These are phyloP conservation scores for Cantharis nigra DNA, from an alignment of 2,888 invertebrate species.

Conservation along the genomic window DNA sequence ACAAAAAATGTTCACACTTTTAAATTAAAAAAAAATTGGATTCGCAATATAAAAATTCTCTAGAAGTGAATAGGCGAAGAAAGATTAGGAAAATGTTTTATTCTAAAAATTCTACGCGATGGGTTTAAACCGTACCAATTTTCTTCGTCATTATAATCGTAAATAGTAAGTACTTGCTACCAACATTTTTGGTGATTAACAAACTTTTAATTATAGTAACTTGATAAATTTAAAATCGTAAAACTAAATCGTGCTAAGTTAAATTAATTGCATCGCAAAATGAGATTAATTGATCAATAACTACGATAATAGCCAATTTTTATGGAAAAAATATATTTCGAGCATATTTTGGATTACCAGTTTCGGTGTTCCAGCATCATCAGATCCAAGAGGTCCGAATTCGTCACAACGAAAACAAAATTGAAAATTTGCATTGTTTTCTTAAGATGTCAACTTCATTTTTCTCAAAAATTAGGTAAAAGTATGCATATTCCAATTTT, in stretches of 20 bases:
- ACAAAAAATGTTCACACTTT: not conserved
- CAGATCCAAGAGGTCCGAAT: too few species aligned
- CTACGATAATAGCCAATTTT: not conserved
- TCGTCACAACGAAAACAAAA: too few species aligned
- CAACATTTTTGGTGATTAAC: not conserved
- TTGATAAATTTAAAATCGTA: not conserved
- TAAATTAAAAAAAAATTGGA: not conserved
- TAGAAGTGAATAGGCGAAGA: not conserved
- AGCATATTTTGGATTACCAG: too few species aligned
- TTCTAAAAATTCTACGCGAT: not conserved
- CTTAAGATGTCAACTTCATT: too few species aligned
- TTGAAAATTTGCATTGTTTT: too few species aligned
- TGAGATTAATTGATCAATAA: not conserved
- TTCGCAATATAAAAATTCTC: not conserved
- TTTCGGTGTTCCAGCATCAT: too few species aligned
- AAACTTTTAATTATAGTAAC: not conserved
- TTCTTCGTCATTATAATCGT: not conserved
- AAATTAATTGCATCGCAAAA: not conserved
- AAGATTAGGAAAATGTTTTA: not conserved
- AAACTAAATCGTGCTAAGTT: not conserved
- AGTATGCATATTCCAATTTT: too few species aligned
- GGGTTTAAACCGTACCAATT: not conserved
- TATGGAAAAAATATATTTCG: not conserved
- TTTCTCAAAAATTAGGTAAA: too few species aligned
- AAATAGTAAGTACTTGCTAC: not conserved